Conservation (phyloP, 2,113 vertebrate species). For the Bucco capensis region DNA sequence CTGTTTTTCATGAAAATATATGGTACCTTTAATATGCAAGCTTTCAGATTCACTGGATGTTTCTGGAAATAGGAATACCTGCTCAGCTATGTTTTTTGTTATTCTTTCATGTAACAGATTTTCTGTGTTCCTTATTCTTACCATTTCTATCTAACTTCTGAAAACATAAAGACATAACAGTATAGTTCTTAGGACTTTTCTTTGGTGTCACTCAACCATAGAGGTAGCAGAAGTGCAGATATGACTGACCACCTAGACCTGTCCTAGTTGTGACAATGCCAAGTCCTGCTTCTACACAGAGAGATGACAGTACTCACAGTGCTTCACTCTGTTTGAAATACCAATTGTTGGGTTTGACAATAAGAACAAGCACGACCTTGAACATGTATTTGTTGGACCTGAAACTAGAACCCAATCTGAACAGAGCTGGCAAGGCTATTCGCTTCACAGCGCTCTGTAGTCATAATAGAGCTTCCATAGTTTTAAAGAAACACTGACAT, state of each 20-base stretch:
- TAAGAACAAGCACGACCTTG: not conserved
- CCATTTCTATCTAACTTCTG: not conserved
- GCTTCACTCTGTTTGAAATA: not conserved
- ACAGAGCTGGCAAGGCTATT: not conserved
- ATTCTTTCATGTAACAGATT: not conserved
- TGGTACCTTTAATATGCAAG: not conserved
- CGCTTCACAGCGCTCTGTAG: not conserved
- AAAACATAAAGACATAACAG: not conserved
- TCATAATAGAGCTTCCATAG: not conserved
- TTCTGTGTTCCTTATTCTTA: not conserved
- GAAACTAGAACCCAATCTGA: not conserved
- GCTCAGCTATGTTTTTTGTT: not conserved
- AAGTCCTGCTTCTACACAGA: not conserved
- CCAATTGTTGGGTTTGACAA: not conserved
- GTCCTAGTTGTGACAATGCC: rapidly evolving
- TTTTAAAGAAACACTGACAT: not conserved
- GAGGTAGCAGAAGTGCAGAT: not conserved
- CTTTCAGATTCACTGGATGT: not conserved
- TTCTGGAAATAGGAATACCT: not conserved
- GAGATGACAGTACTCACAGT: not conserved
- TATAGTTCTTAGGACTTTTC: not conserved
- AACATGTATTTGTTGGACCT: not conserved
- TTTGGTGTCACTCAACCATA: not conserved
- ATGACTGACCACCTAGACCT: not conserved
- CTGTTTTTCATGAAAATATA: not conserved